These are phyloP conservation scores for Caenorhabditis sp. DNA, from an alignment of 2,888 invertebrate species.

Conservation along the genomic window DNA sequence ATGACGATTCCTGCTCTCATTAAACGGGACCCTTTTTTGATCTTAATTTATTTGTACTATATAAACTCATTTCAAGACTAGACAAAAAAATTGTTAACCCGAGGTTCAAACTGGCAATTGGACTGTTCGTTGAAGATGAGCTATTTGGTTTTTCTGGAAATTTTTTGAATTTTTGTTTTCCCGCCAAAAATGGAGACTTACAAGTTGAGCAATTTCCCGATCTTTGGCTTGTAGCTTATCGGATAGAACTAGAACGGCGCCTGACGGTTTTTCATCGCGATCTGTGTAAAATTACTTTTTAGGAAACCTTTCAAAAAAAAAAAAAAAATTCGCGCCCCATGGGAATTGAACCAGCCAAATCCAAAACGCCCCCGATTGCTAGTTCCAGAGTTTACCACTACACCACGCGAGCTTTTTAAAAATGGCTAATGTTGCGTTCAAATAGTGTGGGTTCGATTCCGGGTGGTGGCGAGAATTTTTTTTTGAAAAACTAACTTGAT, in stretches of 20 bases:
- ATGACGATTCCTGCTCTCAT: not conserved
- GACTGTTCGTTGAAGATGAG: constrained; percentile 25
- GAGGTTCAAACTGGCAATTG: constrained; percentile 15
- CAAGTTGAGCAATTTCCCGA: constrained; percentile 53
- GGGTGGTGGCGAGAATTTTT: too few species aligned
- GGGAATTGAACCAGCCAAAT: too few species aligned
- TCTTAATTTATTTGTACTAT: not conserved
- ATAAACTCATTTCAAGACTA: not conserved
- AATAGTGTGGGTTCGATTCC: too few species aligned
- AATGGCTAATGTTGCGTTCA: too few species aligned
- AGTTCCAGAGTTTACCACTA: too few species aligned
- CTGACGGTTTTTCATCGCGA: constrained; percentile 34
- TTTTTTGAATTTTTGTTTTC: constrained; percentile 24
- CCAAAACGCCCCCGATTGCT: too few species aligned
- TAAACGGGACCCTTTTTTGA: not conserved
- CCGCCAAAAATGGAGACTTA: constrained; percentile 18
- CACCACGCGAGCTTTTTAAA: too few species aligned
- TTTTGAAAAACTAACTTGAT: not conserved
- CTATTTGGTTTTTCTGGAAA: constrained; percentile 40
- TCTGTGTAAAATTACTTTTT: constrained; percentile 1
- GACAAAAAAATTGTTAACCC: too few species aligned
- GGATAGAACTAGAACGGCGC: constrained; percentile 54
- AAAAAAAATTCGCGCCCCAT: too few species aligned
- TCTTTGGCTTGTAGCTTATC: constrained; percentile 65
- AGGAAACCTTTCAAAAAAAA: too few species aligned